A percentile compares a stretch with the other conserved stretches of the same genome.
Evolutionary conservation across 92 coral and sea anemone species (phyloP).

Genomic region (Ricordea florida): DNA sequence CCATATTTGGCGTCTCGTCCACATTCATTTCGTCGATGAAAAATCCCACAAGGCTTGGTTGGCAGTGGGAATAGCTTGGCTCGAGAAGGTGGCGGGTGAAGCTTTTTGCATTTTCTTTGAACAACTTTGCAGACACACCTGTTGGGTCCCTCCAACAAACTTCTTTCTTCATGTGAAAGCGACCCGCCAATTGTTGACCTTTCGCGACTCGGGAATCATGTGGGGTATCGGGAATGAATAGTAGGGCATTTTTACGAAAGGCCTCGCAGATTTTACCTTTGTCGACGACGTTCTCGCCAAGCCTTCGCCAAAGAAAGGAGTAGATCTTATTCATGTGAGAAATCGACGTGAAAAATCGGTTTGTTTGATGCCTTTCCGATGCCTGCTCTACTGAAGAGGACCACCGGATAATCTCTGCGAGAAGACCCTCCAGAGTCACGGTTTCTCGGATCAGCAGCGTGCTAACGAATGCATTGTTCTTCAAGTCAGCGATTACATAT

Average conservation of each 20-base stretch:
- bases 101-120: constrained; percentile 2
- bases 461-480: constrained; percentile 39
- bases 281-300: constrained; percentile 2
- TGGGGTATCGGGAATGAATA: constrained; percentile 62
- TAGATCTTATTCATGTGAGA: constrained; percentile 78
- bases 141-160: constrained; percentile 93
- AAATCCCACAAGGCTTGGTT: constrained; percentile 21
- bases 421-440: constrained; percentile 58
- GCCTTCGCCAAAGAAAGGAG: constrained; percentile 35
- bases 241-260: constrained; percentile 58
- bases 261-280: constrained; percentile 33
- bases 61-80: constrained; percentile 42
- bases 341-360: constrained; percentile 60
- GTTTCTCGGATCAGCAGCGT: constrained; percentile 51
- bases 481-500: constrained; percentile 49
- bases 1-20: constrained; percentile 76
- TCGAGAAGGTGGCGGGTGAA: constrained; percentile 59
- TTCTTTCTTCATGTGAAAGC: constrained; percentile 63
- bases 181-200: constrained; percentile 13
- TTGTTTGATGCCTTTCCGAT: not conserved
- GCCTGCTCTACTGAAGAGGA: constrained; percentile 17
- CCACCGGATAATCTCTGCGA: constrained; percentile 69
- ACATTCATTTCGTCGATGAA: constrained; percentile 55
- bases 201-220: not conserved
- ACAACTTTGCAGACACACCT: constrained; percentile 34